These are phyloP conservation scores for Seriola rivoliana DNA, from an alignment of 2,113 vertebrate genomes.

Conservation along the genomic window DNA sequence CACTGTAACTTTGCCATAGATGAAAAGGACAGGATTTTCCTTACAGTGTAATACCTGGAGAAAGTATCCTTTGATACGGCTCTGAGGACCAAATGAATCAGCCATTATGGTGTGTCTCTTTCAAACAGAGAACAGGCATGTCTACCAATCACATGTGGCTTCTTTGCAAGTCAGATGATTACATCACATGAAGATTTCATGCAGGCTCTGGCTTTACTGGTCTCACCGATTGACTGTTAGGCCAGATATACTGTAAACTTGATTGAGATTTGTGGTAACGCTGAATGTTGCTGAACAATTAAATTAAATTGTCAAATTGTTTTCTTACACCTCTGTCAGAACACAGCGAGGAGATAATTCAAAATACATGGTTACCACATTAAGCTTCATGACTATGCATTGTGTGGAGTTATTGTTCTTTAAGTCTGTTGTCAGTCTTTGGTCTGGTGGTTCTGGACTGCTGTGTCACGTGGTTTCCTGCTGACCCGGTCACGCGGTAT, in stretches of 20 bases:
- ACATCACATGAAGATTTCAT: not conserved
- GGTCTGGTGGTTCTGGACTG: slow-evolving; percentile 62
- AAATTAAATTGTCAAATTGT: not conserved
- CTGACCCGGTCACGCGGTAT: slow-evolving; percentile 68
- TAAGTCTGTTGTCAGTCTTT: slow-evolving; percentile 26
- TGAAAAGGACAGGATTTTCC: slow-evolving; percentile 65
- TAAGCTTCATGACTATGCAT: not conserved
- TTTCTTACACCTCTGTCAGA: slow-evolving; percentile 10
- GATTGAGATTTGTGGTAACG: not conserved
- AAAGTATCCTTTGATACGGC: slow-evolving; percentile 55
- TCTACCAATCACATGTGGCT: not conserved
- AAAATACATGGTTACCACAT: not conserved
- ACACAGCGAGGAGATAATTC: not conserved
- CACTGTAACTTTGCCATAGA: slow-evolving; percentile 51
- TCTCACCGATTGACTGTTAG: not conserved
- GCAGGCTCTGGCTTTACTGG: not conserved
- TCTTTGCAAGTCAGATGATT: slow-evolving; percentile 5
- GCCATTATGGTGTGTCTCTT: slow-evolving; percentile 4
- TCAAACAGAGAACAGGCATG: slow-evolving; percentile 6
- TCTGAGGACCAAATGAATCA: slow-evolving; percentile 35
- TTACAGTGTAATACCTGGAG: slow-evolving; percentile 47
- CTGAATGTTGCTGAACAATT: not conserved
- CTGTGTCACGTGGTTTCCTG: slow-evolving; percentile 78
- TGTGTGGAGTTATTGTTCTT: not conserved
- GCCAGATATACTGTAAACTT: not conserved